Base-by-base conservation (phyloP, 2,113 vertebrate species). In the Hippocampus mohnikei region DNA sequence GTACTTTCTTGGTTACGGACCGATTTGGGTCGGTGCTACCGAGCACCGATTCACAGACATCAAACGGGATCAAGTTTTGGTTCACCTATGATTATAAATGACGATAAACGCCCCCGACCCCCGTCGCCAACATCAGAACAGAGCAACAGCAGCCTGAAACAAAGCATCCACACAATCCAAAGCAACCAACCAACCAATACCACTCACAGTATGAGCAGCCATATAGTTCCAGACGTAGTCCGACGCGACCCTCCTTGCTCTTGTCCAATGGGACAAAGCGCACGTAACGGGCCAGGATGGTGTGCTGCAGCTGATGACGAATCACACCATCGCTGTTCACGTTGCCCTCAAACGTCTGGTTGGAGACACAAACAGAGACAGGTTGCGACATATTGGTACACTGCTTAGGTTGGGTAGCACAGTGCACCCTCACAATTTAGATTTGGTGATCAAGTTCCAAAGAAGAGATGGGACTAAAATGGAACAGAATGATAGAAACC, bases 201-300 rank as follows among this genome's bases (percentile, higher is more conserved):
- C 8, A 48, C 71, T 97, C 88, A 99, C 97, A 98, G 60, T 98
- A 97, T 0, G 96, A 83, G 46, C 97, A 99, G 75, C 97, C 97
- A 0, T 95, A 98, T 71, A 99, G 80, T 75, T 98, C 97, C 16
- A 93, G 88, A 3, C 97, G 90, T n/a, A 98, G 81, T 0, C 97
- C 97, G 0, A 95, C 93, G 20, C 92, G 94, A 0, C 96, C 96
- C 27, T 94, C 94, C 21, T 68, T 89, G 40, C 86, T 95, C 95
- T 95, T 94, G 50, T 94, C 93, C 70, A 97, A 84, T 0, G 97
- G 97, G 77, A 98, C 90, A 10, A 98, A 89, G n/a, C 96, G 95
- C 0, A 98, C 74, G 3, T 93, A 96, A 8, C 93, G 95, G 9
- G 96, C 94, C 11, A 95, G 71, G 3, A 98, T 82, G 0, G 88